Conservation (phyloP, 2,888 invertebrate species). For the Geotrupes spiniger region DNA sequence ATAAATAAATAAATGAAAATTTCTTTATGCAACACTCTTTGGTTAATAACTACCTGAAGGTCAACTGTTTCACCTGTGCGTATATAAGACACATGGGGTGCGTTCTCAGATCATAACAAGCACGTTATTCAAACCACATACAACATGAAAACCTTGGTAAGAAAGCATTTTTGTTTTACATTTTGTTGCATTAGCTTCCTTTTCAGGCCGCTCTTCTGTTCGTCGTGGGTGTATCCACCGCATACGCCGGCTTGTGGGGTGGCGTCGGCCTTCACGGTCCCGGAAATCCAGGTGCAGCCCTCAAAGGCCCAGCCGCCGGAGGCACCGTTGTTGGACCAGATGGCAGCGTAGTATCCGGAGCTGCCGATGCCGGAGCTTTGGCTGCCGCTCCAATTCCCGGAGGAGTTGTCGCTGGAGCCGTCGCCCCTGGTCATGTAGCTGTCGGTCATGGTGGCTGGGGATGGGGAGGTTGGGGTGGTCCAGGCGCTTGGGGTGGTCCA, state of each 20-base stretch:
- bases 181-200: neutral
- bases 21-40: slow-evolving; percentile 14
- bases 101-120: slow-evolving; percentile 11
- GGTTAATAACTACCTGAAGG: slow-evolving; percentile 15
- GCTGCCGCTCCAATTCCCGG: slow-evolving; percentile 43
- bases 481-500: no score
- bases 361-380: slow-evolving; percentile 49
- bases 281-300: slow-evolving; percentile 15
- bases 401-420: slow-evolving; percentile 40
- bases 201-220: slow-evolving; percentile 16
- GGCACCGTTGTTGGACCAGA: slow-evolving; percentile 41
- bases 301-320: slow-evolving; percentile 14
- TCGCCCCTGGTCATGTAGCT: slow-evolving; percentile 38
- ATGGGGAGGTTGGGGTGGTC: slow-evolving; percentile 20
- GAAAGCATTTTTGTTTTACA: neutral
- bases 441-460: slow-evolving; percentile 22
- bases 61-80: slow-evolving; percentile 9
- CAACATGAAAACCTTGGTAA: slow-evolving; percentile 18
- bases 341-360: slow-evolving; percentile 49
- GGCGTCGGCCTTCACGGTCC: slow-evolving; percentile 17
- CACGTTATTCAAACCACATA: slow-evolving; percentile 6
- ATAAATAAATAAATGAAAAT: slow-evolving; percentile 23
- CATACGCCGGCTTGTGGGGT: slow-evolving; percentile 14
- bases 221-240: slow-evolving; percentile 14
- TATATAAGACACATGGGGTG: slow-evolving; percentile 20